Conservation (phyloP, 1,140 invertebrate genomes). For the Ooceraea biroi region DNA sequence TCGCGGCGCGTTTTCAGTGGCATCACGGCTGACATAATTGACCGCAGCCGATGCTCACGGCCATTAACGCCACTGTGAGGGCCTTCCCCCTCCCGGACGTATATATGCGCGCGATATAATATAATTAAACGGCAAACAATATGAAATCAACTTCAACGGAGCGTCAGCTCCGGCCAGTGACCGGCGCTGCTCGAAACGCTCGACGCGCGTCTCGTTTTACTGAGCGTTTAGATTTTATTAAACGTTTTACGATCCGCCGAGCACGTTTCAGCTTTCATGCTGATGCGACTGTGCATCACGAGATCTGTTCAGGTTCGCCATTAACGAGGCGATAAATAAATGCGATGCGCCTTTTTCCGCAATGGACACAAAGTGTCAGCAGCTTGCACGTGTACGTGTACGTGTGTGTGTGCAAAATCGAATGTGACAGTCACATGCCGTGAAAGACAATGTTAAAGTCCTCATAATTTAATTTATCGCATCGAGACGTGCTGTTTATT, state of each 20-base stretch:
- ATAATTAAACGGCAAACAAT: conserved; percentile 78
- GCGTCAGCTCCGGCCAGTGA: conserved; percentile 35
- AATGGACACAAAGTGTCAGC: not conserved
- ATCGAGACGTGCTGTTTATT: conserved; percentile 41
- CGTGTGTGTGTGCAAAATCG: not conserved
- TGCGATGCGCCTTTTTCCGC: conserved; percentile 13
- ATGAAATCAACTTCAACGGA: conserved; percentile 73
- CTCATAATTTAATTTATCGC: not conserved
- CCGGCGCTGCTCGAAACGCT: conserved; percentile 3
- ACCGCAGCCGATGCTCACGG: conserved; percentile 64
- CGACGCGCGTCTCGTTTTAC: conserved; percentile 65
- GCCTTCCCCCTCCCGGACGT: conserved; percentile 5
- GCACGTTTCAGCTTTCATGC: conserved; percentile 47
- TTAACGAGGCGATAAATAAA: conserved; percentile 30
- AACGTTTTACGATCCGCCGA: conserved; percentile 74
- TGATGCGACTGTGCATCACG: conserved; percentile 4
- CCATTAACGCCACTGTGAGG: conserved; percentile 70
- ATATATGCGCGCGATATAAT: conserved; percentile 66
- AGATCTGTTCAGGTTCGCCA: not conserved
- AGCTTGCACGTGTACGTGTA: not conserved
- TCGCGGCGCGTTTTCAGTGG: conserved; percentile 57
- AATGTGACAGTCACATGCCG: not conserved
- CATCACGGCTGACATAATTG: conserved; percentile 72
- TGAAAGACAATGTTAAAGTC: conserved; percentile 49
- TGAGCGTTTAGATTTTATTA: conserved; percentile 77